Percentiles rank a stretch among this genome's conserved stretches.
These are phyloP conservation scores for Catocala sponsa DNA, from an alignment of 2,888 invertebrate species.

Conservation along the genomic window DNA sequence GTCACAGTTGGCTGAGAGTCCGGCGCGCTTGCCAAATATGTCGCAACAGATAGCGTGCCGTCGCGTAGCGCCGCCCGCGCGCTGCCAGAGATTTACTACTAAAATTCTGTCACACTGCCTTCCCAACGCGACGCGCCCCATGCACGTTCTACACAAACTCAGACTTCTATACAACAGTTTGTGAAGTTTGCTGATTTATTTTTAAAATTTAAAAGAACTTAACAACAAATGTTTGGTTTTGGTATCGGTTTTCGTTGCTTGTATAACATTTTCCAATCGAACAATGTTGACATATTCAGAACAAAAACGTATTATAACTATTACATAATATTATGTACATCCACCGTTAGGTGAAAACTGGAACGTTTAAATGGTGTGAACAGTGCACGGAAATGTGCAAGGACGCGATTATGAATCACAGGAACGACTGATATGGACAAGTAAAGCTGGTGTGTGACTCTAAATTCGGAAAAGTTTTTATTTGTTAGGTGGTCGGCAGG, in stretches of 20 bases:
- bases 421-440: constrained; percentile 37
- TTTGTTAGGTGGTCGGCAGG: constrained; percentile 37
- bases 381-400: constrained; percentile 36
- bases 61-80: constrained; percentile 39
- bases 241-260: constrained; percentile 26
- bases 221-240: constrained; percentile 50
- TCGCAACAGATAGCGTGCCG: constrained; percentile 74
- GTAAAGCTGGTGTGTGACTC: constrained; percentile 39
- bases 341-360: constrained; percentile 2
- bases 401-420: constrained; percentile 39
- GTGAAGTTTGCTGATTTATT: constrained; percentile 64
- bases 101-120: constrained; percentile 70
- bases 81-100: constrained; percentile 70
- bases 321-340: not conserved
- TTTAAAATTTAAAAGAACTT: constrained; percentile 59
- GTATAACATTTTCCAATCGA: constrained; percentile 34
- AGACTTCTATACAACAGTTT: constrained; percentile 42
- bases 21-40: constrained; percentile 82
- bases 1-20: constrained; percentile 81
- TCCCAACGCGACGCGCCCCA: constrained; percentile 47
- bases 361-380: constrained; percentile 34
- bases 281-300: constrained; percentile 36
- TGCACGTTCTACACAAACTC: constrained; percentile 41
- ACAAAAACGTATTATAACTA: constrained; percentile 14
- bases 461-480: constrained; percentile 54